Percentiles rank a stretch among this genome's conserved stretches.
phyloP scores from a whole-genome alignment of 2,797 vertebrate genomes.

The Chelonia mydas region DNA sequence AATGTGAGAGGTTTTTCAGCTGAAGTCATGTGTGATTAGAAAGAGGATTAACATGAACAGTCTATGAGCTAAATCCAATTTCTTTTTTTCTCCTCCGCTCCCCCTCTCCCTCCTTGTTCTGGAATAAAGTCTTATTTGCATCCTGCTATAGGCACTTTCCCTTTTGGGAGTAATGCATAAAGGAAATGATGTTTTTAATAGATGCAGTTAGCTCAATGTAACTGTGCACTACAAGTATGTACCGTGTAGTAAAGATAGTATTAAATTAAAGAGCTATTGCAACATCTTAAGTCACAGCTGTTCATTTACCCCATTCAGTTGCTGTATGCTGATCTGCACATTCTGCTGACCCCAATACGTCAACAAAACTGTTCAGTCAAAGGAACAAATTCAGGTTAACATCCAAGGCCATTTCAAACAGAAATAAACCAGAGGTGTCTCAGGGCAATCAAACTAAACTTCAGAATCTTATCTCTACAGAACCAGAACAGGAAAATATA shows the following conservation, averaged over 20 bases:
- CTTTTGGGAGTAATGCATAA: not conserved
- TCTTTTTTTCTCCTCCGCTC: slow-evolving; percentile 21
- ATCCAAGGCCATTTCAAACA: slow-evolving; percentile 6
- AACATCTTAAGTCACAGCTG: not conserved
- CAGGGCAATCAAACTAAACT: not conserved
- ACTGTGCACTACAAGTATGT: not conserved
- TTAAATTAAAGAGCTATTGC: slow-evolving; percentile 15
- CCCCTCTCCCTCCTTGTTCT: slow-evolving; percentile 20
- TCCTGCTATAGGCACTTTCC: not conserved
- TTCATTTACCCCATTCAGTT: not conserved
- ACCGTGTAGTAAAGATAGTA: not conserved
- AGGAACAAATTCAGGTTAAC: slow-evolving; percentile 11
- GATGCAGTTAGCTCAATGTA: not conserved
- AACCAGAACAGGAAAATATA: fast-evolving
- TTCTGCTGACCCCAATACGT: not conserved
- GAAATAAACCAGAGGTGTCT: not conserved
- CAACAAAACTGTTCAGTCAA: slow-evolving; percentile 30
- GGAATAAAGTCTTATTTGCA: not conserved
- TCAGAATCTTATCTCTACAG: not conserved
- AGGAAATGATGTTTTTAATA: slow-evolving; percentile 21
- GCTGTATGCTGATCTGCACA: not conserved
- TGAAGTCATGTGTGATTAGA: slow-evolving; percentile 47
- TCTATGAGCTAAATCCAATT: slow-evolving; percentile 20
- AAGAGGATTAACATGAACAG: slow-evolving; percentile 65
- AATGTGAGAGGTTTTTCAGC: slow-evolving; percentile 52